phyloP scores from a whole-genome alignment of 2,113 vertebrate species.

The Mirza zaza region DNA sequence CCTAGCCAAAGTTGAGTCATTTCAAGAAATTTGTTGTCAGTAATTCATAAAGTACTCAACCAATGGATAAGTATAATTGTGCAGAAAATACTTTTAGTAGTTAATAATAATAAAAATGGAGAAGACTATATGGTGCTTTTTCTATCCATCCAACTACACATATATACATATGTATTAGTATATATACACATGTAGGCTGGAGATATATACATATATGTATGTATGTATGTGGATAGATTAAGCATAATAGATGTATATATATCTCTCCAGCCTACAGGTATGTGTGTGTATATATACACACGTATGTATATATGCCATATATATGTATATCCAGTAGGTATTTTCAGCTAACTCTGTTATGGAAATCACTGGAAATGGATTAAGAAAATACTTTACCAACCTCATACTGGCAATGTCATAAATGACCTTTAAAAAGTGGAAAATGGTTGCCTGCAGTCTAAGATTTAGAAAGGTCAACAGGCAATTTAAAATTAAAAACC shows the following conservation, averaged over 20 bases:
- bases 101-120: slow-evolving; percentile 30
- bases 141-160: background rate
- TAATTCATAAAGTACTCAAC: background rate
- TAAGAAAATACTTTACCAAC: slow-evolving; percentile 48
- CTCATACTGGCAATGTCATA: slow-evolving; percentile 8
- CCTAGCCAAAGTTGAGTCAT: background rate
- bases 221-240: background rate
- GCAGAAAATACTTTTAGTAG: background rate
- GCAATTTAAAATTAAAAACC: slow-evolving; percentile 54
- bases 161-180: background rate
- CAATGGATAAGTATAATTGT: background rate
- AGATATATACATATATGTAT: background rate
- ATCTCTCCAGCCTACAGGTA: background rate
- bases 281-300: background rate
- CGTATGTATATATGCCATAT: background rate
- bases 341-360: slow-evolving; percentile 10
- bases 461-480: slow-evolving; percentile 51
- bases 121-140: background rate
- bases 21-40: background rate
- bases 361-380: slow-evolving; percentile 17
- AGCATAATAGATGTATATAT: background rate
- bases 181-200: background rate
- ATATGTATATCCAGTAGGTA: background rate
- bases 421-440: slow-evolving; percentile 52
- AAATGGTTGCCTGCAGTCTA: slow-evolving; percentile 12